phyloP scores from a whole-genome alignment of 2,797 vertebrate genomes.

The Phoebastria nigripes region DNA sequence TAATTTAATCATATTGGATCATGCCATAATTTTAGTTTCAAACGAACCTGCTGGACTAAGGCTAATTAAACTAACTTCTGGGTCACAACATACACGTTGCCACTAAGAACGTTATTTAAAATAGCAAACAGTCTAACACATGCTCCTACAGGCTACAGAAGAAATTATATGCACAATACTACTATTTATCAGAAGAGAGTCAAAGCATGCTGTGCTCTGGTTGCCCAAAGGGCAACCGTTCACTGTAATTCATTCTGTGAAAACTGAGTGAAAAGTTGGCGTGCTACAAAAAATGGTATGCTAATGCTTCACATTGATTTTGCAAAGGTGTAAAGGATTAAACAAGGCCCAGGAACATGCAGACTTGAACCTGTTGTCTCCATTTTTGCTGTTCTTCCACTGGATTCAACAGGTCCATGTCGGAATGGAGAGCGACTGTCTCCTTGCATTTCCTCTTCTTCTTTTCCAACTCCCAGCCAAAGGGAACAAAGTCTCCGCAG shows the following conservation, averaged over 20 bases:
- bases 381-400: not conserved
- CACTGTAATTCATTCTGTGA: not conserved
- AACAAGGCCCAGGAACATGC: not conserved
- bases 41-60: conserved; percentile 59
- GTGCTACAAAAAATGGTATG: not conserved
- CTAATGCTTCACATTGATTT: not conserved
- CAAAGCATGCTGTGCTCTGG: not conserved
- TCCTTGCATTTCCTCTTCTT: not conserved
- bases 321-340: not conserved
- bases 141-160: not conserved
- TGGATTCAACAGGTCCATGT: not conserved
- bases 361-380: not conserved
- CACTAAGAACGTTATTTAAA: conserved; percentile 34
- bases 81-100: conserved; percentile 46
- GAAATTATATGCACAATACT: not conserved
- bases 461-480: not conserved
- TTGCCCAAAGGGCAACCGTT: not conserved
- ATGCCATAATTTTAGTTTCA: conserved; percentile 58
- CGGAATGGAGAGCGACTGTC: not conserved
- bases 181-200: not conserved
- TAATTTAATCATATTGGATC: conserved; percentile 71
- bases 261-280: not conserved
- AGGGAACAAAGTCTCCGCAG: not conserved
- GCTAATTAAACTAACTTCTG: conserved; percentile 69
- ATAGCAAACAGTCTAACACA: not conserved